Conservation (phyloP, 2,797 vertebrate genomes). For the Huso huso region DNA sequence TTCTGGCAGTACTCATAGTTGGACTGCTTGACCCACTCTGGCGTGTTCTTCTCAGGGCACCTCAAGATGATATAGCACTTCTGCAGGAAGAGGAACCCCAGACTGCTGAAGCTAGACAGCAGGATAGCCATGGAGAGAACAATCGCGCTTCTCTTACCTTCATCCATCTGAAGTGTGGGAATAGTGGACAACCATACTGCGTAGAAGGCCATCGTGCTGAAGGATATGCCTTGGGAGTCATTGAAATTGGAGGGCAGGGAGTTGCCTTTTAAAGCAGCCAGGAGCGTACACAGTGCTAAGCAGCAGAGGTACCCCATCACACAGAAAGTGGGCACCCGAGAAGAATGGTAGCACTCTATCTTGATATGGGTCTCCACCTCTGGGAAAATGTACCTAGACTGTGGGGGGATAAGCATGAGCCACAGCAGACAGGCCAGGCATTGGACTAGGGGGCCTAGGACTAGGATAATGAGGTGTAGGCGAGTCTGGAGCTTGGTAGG, state of each 20-base stretch:
- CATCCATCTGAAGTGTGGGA: neutral
- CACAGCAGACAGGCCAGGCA: neutral
- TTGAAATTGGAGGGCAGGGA: constrained; percentile 11
- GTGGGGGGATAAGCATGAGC: neutral
- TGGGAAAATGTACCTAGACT: neutral
- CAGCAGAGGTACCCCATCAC: neutral
- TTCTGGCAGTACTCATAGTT: neutral
- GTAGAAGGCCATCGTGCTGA: constrained; percentile 1
- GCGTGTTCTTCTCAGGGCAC: neutral
- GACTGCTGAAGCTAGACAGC: neutral
- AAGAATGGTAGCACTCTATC: neutral
- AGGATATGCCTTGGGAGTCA: constrained; percentile 1
- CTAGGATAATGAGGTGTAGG: constrained; percentile 3
- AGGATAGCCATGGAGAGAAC: neutral
- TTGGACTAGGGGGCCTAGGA: neutral
- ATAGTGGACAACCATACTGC: constrained; percentile 7
- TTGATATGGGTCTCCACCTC: neutral
- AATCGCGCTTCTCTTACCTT: neutral
- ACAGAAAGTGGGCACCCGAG: neutral
- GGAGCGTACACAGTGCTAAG: neutral
- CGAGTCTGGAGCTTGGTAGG: constrained; percentile 1
- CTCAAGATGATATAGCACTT: constrained; percentile 13
- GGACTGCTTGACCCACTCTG: neutral
- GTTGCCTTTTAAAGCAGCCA: neutral
- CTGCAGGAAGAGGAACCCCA: constrained; percentile 5